Evolutionary conservation across 2,797 vertebrate species (phyloP).

Genomic region (Diglossa cyanea): DNA sequence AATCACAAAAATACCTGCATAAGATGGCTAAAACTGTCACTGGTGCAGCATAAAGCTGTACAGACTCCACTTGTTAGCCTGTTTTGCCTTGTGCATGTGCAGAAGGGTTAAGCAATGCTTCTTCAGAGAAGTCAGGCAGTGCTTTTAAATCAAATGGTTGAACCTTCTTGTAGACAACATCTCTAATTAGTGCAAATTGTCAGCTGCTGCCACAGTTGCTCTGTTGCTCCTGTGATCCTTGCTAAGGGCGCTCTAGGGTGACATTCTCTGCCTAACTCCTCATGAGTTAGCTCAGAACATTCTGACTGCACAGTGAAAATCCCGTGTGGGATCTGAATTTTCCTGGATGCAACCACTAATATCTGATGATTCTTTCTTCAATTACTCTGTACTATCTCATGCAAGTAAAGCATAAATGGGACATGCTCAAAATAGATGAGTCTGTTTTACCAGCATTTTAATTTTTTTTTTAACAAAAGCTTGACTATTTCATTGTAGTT

Average conservation of each 20-base stretch:
- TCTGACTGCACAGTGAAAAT: background rate
- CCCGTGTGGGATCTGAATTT: rapidly evolving
- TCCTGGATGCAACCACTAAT: background rate
- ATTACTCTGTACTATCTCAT: background rate
- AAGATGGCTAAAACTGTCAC: background rate
- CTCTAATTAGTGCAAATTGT: background rate
- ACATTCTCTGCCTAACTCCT: background rate
- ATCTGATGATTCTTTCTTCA: background rate
- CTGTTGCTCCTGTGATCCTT: background rate
- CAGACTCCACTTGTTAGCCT: background rate
- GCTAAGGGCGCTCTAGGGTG: background rate
- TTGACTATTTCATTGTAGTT: background rate
- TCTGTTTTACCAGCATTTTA: background rate
- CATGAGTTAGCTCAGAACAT: background rate
- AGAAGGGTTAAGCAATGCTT: background rate
- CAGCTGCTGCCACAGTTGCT: background rate
- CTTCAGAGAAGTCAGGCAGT: background rate
- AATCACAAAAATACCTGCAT: background rate
- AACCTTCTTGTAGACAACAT: background rate
- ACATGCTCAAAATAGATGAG: background rate
- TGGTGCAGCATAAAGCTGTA: background rate
- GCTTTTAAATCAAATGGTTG: background rate
- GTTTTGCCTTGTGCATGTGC: background rate
- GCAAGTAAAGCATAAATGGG: background rate
- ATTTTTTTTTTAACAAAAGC: background rate